Conservation (phyloP, 2,113 vertebrate species). For the Tenebrosternarchus preto region DNA sequence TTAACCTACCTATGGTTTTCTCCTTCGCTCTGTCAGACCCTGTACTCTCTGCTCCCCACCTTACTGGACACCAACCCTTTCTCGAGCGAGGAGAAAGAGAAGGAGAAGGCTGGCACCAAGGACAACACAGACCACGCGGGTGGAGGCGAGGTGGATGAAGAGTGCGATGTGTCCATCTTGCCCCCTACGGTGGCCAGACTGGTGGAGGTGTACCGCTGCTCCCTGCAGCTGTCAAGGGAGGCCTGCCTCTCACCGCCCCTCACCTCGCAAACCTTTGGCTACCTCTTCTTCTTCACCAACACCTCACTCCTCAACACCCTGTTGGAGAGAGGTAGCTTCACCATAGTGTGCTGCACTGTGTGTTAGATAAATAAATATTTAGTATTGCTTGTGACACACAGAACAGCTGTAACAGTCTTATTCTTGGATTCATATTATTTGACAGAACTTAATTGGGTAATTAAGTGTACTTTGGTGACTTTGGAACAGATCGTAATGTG, state of each 20-base stretch:
- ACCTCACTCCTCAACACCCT: slow-evolving; percentile 92
- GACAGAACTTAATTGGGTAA: no score
- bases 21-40: slow-evolving; percentile 72
- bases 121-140: slow-evolving; percentile 51
- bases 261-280: slow-evolving; percentile 91
- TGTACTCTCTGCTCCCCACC: slow-evolving; percentile 88
- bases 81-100: slow-evolving; percentile 74
- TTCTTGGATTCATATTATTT: no score
- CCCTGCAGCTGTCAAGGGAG: slow-evolving; percentile 81
- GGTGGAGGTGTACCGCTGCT: slow-evolving; percentile 85
- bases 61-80: slow-evolving; percentile 90
- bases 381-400: no score
- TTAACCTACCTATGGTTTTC: slow-evolving; percentile 9
- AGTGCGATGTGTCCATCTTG: slow-evolving; percentile 74
- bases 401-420: no score
- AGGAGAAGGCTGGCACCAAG: slow-evolving; percentile 59
- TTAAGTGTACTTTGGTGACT: no score
- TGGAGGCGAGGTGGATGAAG: slow-evolving; percentile 65
- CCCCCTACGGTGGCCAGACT: slow-evolving; percentile 82
- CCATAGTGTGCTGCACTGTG: background rate
- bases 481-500: no score
- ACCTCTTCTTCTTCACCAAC: slow-evolving; percentile 95
- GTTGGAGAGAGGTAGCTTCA: slow-evolving; percentile 86
- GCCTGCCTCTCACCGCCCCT: slow-evolving; percentile 86
- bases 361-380: no score